These are phyloP conservation scores for Pollicipes pollicipes DNA, from an alignment of 1,140 invertebrate species.

Conservation along the genomic window DNA sequence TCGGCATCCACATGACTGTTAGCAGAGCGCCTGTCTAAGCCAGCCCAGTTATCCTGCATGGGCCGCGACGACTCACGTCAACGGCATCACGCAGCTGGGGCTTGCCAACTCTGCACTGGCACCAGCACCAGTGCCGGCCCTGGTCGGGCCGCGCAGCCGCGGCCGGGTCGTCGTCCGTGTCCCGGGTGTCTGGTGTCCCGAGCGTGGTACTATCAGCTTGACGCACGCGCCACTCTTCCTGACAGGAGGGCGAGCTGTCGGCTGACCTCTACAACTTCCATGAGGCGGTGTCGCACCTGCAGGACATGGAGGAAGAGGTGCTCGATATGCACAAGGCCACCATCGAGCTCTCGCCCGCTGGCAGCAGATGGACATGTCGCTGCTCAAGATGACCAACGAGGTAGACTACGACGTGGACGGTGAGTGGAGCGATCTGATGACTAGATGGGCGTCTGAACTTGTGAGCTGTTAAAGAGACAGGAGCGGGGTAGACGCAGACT, in stretches of 20 bases:
- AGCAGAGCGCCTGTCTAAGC: too few species aligned
- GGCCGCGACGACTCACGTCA: too few species aligned
- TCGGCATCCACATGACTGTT: too few species aligned
- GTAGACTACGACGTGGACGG: too few species aligned
- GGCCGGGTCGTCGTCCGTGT: constrained; percentile 1
- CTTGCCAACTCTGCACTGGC: not conserved
- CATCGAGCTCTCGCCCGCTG: constrained; percentile 50
- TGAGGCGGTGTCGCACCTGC: too few species aligned
- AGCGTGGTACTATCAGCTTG: constrained; percentile 17
- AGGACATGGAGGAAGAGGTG: constrained; percentile 82
- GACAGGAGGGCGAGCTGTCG: too few species aligned
- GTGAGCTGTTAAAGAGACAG: not conserved
- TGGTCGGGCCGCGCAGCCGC: not conserved
- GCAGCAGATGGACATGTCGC: too few species aligned
- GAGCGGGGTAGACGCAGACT: not conserved
- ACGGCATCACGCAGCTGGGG: too few species aligned
- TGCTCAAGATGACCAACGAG: too few species aligned
- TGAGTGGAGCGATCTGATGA: constrained; percentile 25
- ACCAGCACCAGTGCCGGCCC: not conserved
- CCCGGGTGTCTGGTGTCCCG: constrained; percentile 12
- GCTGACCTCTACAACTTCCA: too few species aligned
- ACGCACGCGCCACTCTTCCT: too few species aligned
- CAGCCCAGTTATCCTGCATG: too few species aligned
- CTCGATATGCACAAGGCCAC: constrained; percentile 78
- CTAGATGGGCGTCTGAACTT: not conserved